These are phyloP conservation scores for zebrafish (Danio rerio) DNA, from an alignment of 2,113 vertebrate species.

Conservation along the genomic window DNA sequence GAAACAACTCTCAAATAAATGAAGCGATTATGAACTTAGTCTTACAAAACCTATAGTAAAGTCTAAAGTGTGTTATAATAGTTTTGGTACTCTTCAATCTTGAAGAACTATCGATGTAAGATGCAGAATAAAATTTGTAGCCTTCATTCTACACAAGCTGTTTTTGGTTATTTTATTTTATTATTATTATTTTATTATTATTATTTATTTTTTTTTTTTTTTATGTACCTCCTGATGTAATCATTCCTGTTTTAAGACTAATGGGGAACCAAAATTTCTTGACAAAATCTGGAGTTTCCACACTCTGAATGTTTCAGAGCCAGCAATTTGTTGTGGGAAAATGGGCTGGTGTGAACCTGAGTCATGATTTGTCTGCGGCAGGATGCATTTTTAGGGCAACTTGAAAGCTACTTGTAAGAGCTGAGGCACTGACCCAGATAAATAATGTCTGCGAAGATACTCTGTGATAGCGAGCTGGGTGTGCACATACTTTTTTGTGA, in stretches of 20 bases:
- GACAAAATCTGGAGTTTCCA: neutral
- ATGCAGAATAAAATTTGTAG: too few relatives aligned
- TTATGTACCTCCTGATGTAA: too few relatives aligned
- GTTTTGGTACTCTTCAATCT: too few relatives aligned
- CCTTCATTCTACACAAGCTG: too few relatives aligned
- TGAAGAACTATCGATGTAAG: too few relatives aligned
- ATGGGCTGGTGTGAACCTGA: neutral
- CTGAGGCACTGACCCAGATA: neutral
- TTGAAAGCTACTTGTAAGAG: constrained; percentile 16
- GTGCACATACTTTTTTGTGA: neutral
- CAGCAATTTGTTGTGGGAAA: neutral
- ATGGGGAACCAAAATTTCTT: neutral
- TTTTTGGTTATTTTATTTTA: too few relatives aligned
- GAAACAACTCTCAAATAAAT: too few relatives aligned
- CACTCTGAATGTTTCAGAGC: neutral
- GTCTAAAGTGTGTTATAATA: too few relatives aligned
- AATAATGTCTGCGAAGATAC: constrained; percentile 1
- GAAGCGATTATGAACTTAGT: too few relatives aligned
- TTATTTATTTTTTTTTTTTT: too few relatives aligned
- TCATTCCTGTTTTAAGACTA: neutral
- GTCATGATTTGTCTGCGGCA: neutral
- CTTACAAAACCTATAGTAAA: too few relatives aligned
- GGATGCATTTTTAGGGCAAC: neutral
- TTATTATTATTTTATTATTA: too few relatives aligned
- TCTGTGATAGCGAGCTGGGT: neutral